Evolutionary conservation across 2,113 vertebrate genomes (phyloP), one percentile per base, ranked within the genome.

Genomic region (Stictonetta naevosa): DNA sequence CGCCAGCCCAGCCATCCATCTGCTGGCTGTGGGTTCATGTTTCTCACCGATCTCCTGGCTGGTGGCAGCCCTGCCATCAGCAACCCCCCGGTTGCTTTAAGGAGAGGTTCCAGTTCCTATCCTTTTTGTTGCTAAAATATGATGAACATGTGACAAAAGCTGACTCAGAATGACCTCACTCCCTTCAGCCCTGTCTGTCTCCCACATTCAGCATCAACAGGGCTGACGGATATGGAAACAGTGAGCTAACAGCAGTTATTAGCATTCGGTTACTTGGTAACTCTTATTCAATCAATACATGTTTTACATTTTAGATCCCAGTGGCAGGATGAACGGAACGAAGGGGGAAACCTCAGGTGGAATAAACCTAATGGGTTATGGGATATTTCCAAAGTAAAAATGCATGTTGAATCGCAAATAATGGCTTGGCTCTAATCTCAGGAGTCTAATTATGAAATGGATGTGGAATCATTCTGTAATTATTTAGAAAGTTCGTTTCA

Each of bases 401-500:
- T 59, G 71, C 34, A 50, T 59, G 62, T 76, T 69, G 58, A 83
- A 62, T 92, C 53, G 89, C 58, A 96, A 89, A 91, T 86, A 90
- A 86, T 82, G 91, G 4, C 67, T 89, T 85, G 88, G 46, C 15
- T 92, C 44, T 80, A 76, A 58, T 84, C 91, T 92, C 91, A 38
- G 55, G 80, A 74, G 86, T 79, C 86, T 91, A 92, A 93, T 96
- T 96, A 95, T 28, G 44, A 84, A 96, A 89, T 85, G 67, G 81
- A 63, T 76, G 44, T 83, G 77, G 63, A 91, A 92, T 88, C 44
- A 73, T 87, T 79, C 81, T 80, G 63, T 87, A 93, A 92, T 88
- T 83, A 89, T 75, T 92, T 92, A 91, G 86, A 89, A 97, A 94
- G 83, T 89, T 96, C 50, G 67, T 82, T 94, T 89, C 80, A 84